These are phyloP conservation scores for Megaceryle torquata DNA, from an alignment of 2,113 vertebrate genomes.

Conservation along the genomic window DNA sequence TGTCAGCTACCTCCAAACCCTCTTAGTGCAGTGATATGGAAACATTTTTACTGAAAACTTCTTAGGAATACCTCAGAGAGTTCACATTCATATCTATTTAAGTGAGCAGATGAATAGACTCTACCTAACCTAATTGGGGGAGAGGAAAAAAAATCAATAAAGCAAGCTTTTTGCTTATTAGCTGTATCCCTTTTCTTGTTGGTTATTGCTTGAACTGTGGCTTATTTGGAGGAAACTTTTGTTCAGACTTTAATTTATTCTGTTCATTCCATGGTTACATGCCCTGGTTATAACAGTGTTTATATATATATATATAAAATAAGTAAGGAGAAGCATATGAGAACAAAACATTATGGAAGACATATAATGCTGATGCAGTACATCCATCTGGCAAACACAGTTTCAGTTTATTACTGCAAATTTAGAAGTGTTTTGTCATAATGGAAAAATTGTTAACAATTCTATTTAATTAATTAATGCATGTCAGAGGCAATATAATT, in stretches of 20 bases:
- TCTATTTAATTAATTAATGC: background rate
- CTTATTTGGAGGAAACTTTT: slow-evolving; percentile 38
- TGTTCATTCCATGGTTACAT: slow-evolving; percentile 23
- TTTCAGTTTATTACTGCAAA: background rate
- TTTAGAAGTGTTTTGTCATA: background rate
- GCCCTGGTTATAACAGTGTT: background rate
- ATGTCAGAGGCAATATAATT: background rate
- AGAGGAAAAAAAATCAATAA: slow-evolving; percentile 61
- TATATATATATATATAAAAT: background rate
- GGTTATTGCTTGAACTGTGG: slow-evolving; percentile 13
- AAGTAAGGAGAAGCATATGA: background rate
- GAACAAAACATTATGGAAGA: background rate
- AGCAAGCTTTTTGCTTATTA: slow-evolving; percentile 46
- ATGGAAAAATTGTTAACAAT: background rate
- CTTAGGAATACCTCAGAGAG: slow-evolving; percentile 60
- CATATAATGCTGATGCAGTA: background rate
- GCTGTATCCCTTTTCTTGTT: slow-evolving; percentile 25
- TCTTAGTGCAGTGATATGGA: slow-evolving; percentile 66
- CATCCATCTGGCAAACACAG: background rate
- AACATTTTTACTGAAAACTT: slow-evolving; percentile 62
- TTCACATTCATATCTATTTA: slow-evolving; percentile 69
- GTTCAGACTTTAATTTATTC: slow-evolving; percentile 37
- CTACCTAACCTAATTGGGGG: slow-evolving; percentile 56
- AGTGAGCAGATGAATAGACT: slow-evolving; percentile 50
- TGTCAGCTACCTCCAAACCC: slow-evolving; percentile 55